Evolutionary conservation across 1,140 invertebrate species (phyloP), one percentile per base, ranked within the genome.

Genomic region (Drosophila setifemur): DNA sequence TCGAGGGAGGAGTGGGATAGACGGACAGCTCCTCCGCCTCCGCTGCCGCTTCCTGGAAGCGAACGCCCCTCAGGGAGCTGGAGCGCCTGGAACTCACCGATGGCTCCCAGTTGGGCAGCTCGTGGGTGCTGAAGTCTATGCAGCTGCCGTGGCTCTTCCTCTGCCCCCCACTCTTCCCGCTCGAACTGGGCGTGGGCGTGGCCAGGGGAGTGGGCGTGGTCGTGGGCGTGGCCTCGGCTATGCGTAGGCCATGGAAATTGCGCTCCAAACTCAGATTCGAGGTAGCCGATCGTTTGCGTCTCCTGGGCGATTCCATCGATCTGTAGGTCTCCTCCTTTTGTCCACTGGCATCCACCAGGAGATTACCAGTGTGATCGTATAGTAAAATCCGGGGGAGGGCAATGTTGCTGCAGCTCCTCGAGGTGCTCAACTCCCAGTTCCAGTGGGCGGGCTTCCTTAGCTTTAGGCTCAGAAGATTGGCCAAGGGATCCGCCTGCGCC

Each of bases 401-500:
- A 16, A 92, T 92, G 53, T 92, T 90, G 12, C 91, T 90, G 29
- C 91, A 92, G 16, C 92, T 92, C 45, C 91, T 91, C 4, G 92
- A 92, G 3, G 92, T 92, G 12, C 89, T 91, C 52, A 92, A 57
- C 77, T 92, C 91, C 92, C 92, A 92, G 57, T 92, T 91, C 92
- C 92, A 92, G 57, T 86, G 82, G 49, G 90, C 88, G 0, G 92
- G 92, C 53, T 92, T 92, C 37, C 87, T 90, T 26, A 92, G 66
- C 61, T 92, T 85, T 4, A 92, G 69, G 16, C 89, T 88, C 0
- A 92, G 89, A 5, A 90, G 40, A 45, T 90, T 90, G 14, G 70
- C 61, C n/a, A 88, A 16, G 0, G 71, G 74, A 67, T 87, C 82
- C 21, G 57, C 39, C 18, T 52, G 23, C 8, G 40, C 35, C 29